These are phyloP conservation scores for Argopecten irradians DNA, from an alignment of 1,140 invertebrate species.

Conservation along the genomic window DNA sequence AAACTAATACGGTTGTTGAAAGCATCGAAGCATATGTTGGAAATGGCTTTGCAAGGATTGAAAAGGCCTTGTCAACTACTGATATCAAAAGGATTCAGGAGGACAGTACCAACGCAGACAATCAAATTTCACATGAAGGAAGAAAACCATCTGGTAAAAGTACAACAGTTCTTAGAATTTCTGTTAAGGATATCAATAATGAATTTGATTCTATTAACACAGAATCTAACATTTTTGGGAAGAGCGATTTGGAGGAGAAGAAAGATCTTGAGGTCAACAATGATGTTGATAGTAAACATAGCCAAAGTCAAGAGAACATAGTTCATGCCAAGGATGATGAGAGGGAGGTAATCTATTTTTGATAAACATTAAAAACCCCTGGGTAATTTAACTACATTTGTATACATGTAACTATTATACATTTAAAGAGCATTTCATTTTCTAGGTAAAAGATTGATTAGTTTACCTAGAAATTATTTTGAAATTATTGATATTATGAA, in stretches of 20 bases:
- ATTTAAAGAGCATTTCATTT: too few species aligned
- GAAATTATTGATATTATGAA: too few species aligned
- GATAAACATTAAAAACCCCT: too few species aligned
- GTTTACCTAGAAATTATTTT: too few species aligned
- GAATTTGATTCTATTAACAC: not conserved
- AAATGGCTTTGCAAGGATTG: not conserved
- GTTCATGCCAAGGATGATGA: not conserved
- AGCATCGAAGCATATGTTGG: not conserved
- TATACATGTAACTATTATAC: too few species aligned
- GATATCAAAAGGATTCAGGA: not conserved
- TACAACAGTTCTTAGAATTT: not conserved
- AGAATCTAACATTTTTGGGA: not conserved
- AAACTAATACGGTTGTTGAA: too few species aligned
- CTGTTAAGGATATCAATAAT: not conserved
- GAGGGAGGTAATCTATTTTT: not conserved
- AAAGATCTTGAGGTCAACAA: not conserved
- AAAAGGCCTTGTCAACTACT: not conserved
- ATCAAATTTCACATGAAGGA: not conserved
- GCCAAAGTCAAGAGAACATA: not conserved
- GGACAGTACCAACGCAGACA: not conserved
- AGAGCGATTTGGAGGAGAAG: not conserved
- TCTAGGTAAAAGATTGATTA: too few species aligned
- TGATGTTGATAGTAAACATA: too few species aligned
- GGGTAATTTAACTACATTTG: too few species aligned
- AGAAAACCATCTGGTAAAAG: not conserved